Percentiles rank a stretch among this genome's conserved stretches.
These are phyloP conservation scores for Urosaurus nigricauda DNA, from an alignment of 2,797 vertebrate species.

Conservation along the genomic window DNA sequence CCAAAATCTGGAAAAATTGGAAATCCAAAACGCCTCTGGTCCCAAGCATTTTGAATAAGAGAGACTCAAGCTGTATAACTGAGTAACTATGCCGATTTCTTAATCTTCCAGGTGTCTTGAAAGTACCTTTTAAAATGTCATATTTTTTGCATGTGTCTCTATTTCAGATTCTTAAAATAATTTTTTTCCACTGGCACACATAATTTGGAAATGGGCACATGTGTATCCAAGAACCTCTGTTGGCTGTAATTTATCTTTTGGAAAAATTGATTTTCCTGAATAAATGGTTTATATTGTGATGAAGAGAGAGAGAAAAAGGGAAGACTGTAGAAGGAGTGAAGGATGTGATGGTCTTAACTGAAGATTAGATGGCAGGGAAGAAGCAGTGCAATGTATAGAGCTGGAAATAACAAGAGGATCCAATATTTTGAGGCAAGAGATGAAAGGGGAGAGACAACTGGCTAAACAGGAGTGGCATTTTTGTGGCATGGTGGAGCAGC, in stretches of 20 bases:
- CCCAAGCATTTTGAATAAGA: too few relatives aligned
- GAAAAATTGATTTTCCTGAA: not conserved
- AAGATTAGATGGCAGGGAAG: not conserved
- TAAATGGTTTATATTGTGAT: not conserved
- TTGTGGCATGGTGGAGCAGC: not conserved
- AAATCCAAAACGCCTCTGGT: too few relatives aligned
- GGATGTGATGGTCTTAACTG: not conserved
- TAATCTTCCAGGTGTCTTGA: not conserved
- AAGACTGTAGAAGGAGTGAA: not conserved
- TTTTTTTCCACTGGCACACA: not conserved
- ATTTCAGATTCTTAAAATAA: not conserved
- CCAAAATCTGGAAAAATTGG: too few relatives aligned
- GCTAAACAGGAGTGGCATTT: not conserved
- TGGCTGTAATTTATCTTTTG: not conserved
- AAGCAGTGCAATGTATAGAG: not conserved
- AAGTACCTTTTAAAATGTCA: not conserved
- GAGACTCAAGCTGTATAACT: not conserved
- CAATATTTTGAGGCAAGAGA: conserved; percentile 3
- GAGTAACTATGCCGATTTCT: too few relatives aligned
- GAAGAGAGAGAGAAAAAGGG: not conserved
- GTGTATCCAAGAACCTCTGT: too few relatives aligned
- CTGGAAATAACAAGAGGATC: not conserved
- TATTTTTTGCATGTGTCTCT: not conserved
- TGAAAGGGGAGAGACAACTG: not conserved
- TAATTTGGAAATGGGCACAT: not conserved